Base-by-base conservation (phyloP, 2,888 invertebrate species). In the Monoplex corrugatus region DNA sequence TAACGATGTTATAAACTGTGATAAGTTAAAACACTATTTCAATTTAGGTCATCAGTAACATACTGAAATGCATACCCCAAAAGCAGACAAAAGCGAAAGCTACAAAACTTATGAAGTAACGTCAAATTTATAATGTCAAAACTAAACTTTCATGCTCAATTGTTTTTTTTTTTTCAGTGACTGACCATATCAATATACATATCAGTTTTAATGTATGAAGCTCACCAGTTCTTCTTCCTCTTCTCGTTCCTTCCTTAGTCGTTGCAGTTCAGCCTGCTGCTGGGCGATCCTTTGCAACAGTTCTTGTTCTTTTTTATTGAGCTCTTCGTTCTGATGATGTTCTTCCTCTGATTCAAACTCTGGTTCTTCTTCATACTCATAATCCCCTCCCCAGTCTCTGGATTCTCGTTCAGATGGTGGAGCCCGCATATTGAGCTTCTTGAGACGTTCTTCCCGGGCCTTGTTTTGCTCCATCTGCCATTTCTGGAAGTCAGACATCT, bases 381-480 rank as follows among this genome's bases (percentile, higher is more conserved):
- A 85, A n/a, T 87, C 80, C 72, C 91, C 88, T 19, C 87, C 80
- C 45, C 89, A 75, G 40, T 86, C 89, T 63, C 84, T 87, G 23
- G 87, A 87, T 35, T 72, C 68, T 3, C 87, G 78, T 2, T 32
- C 80, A 1, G 50, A 50, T 13, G 57, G 87, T 23, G 88, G 88
- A 1, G 82, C 88, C 16, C 88, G 63, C 63, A 82, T 88, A 38
- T 86, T 82, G 35, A 90, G 63, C 87, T 91, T 88, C 43, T 90
- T 89, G n/a, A 95, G 90, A 19, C 95, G 87, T 40, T 93, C 92
- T 43, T 91, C 92, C 43, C 93, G 88, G 0, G 92, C 91, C 35
- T 90, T 88, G 83, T 93, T 93, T 88, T 95, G 95, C 63, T 95
- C 94, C 87, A 90, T 78, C 89, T 94, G 94, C 94, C 94, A 95